Conservation (phyloP, 2,797 vertebrate genomes). For the Monodelphis domestica region DNA sequence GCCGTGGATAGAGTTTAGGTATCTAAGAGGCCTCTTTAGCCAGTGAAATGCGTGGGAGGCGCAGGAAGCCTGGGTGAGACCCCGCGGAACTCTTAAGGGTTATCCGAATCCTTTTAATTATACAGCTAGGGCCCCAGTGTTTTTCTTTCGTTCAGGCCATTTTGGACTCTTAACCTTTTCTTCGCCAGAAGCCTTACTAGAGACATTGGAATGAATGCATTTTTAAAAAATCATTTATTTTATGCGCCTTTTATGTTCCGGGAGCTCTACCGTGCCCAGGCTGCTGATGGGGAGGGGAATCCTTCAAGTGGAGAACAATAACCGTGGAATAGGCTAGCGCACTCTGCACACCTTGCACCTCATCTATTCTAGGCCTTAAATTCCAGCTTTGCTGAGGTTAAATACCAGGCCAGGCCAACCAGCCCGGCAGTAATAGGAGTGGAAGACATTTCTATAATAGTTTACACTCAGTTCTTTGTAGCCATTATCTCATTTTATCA, state of each 20-base stretch:
- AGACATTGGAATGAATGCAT: background rate
- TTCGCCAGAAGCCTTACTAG: background rate
- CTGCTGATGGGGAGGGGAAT: background rate
- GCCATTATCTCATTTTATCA: background rate
- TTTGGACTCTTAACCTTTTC: background rate
- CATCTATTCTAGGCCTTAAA: background rate
- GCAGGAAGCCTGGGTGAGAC: background rate
- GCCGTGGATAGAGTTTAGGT: background rate
- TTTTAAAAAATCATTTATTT: background rate
- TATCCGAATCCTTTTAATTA: background rate
- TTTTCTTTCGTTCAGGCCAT: background rate
- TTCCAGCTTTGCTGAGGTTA: background rate
- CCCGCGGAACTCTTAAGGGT: background rate
- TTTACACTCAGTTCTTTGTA: background rate
- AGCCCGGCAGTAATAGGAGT: background rate
- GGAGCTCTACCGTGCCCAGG: background rate
- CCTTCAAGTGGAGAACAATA: background rate
- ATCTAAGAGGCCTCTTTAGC: background rate
- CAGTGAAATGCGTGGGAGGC: background rate
- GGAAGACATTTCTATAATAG: background rate
- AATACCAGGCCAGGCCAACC: background rate
- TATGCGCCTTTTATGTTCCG: background rate
- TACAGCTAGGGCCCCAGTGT: accelerated
- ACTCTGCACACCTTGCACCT: background rate
- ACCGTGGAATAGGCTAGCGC: background rate